phyloP scores from a whole-genome alignment of 2,888 invertebrate genomes.

The Netelia fuscicornis region DNA sequence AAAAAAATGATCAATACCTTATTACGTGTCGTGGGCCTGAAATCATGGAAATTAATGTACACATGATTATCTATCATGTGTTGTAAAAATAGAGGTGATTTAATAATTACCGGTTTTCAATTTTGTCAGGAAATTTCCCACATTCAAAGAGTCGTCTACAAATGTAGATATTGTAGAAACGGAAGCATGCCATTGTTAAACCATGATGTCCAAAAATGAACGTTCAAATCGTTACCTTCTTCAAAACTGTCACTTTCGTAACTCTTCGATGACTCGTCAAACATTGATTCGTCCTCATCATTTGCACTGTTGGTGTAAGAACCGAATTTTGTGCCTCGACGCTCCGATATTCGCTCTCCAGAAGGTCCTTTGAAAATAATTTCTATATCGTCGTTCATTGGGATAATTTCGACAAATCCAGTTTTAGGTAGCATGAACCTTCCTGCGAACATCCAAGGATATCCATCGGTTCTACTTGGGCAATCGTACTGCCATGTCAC shows the following conservation, averaged over 20 bases:
- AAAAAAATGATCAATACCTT: slow-evolving; percentile 80
- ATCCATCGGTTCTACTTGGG: no score
- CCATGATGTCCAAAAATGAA: background rate
- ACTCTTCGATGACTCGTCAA: background rate
- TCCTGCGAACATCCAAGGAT: no score
- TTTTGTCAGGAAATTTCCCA: background rate
- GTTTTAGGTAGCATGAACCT: no score
- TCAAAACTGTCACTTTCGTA: background rate
- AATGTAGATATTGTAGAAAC: background rate
- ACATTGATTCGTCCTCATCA: background rate
- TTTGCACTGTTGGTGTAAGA: background rate
- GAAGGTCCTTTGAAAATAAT: no score
- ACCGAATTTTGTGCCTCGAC: no score
- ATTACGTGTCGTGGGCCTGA: slow-evolving; percentile 78
- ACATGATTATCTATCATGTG: slow-evolving; percentile 58
- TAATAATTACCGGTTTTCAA: background rate
- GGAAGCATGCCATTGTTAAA: background rate
- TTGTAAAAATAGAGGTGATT: background rate
- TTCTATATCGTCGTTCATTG: no score
- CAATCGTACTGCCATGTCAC: no score
- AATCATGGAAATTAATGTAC: slow-evolving; percentile 5
- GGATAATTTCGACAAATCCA: no score
- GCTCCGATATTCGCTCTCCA: no score
- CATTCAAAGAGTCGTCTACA: no score
- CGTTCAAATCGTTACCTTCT: slow-evolving; percentile 20